phyloP scores from a whole-genome alignment of 2,113 vertebrate genomes.

The Charina bottae region DNA sequence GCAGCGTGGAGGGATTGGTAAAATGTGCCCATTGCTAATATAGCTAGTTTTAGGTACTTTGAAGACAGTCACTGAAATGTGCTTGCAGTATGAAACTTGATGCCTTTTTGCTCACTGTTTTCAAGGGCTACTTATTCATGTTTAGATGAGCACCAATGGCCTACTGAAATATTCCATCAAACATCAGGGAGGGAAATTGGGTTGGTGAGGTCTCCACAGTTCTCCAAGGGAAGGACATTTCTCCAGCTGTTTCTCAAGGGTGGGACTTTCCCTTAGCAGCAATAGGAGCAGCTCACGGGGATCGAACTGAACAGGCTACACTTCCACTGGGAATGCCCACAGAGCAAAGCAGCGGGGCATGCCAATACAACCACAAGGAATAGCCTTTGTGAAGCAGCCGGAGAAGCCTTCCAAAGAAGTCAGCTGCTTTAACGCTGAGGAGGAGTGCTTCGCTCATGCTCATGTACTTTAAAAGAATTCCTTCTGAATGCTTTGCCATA shows the following conservation, averaged over 20 bases:
- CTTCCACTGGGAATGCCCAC: not conserved
- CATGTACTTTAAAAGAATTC: not conserved
- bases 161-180: not conserved
- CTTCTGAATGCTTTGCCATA: not conserved
- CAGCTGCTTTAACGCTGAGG: not conserved
- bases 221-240: not conserved
- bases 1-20: conserved; percentile 17
- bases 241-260: not conserved
- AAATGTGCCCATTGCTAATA: not conserved
- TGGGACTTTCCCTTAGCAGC: not conserved
- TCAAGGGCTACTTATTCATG: not conserved
- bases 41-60: conserved; percentile 2
- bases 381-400: not conserved
- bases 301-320: not conserved
- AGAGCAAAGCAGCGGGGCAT: not conserved
- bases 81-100: not conserved
- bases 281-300: not conserved
- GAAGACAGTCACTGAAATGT: conserved; percentile 33
- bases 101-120: not conserved
- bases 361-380: not conserved
- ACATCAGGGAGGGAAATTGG: not conserved
- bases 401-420: not conserved
- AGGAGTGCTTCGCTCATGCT: not conserved
- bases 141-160: not conserved
- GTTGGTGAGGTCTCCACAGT: not conserved